Evolutionary conservation across 2,797 vertebrate genomes (phyloP), one percentile per base, ranked within the genome.

Genomic region (Simalia tracyae): DNA sequence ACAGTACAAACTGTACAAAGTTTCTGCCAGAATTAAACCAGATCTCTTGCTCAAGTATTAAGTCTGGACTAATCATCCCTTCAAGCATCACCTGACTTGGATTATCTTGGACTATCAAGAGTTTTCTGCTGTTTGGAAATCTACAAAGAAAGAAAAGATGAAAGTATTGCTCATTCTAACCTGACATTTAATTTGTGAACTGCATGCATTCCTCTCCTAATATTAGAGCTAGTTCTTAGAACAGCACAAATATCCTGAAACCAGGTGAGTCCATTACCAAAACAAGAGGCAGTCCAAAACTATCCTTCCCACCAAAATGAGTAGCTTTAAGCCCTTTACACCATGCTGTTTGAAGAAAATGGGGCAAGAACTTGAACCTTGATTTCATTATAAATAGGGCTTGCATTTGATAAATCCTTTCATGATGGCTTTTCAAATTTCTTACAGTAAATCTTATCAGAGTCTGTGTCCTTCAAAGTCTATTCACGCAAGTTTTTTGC

Each of bases 11-110:
- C 54, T 50, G 6, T 0, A 26, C 19, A n/a, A 15, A 1, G n/a
- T 68, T 93, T 95, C 91, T 57, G 87, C 19, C 50, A 95, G 64
- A 57, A 86, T 36, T 46, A 17, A 63, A 0, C 2, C 8, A 87
- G 91, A 22, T 0, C 50, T n/a, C 46, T 90, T 68, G 31, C 42
- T 89, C 64, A 60, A 90, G 86, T 85, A 24, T 3, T 46, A 12
- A 11, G 87, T 93, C 91, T 54, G 92, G 0, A 81, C 66, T 85
- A 28, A 88, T 54, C 22, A 54, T 36, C 57, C 9, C 14, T 31
- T 28, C 63, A 84, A 42, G 28, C 28, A 14, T 56, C 2, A 46
- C 17, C 63, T 36, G 36, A 36, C 36, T 36, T 36, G 36, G 36
- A 36, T 36, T 36, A 36, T 68, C 66, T 42, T 50, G 28, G 57